phyloP scores from a whole-genome alignment of 2,113 vertebrate species.

The Gymnorhina tibicen region DNA sequence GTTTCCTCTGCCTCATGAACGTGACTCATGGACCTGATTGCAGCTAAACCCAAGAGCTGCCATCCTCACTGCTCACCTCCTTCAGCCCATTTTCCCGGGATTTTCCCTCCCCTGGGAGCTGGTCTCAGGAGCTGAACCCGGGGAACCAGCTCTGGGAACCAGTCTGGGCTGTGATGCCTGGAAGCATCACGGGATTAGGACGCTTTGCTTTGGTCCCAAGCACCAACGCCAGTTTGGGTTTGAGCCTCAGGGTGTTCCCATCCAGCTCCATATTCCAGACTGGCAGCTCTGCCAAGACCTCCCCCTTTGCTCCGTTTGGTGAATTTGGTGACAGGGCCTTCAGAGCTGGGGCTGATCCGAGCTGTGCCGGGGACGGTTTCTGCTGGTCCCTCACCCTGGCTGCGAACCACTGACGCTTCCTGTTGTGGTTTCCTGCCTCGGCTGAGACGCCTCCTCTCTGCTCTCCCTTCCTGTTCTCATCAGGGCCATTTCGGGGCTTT shows the following conservation, averaged over 20 bases:
- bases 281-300: background rate
- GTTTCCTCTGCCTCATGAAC: background rate
- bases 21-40: background rate
- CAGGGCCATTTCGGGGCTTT: background rate
- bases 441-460: background rate
- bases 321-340: background rate
- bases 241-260: background rate
- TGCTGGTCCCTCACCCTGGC: background rate
- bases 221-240: background rate
- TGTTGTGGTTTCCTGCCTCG: slow-evolving; percentile 61
- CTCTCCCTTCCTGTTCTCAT: slow-evolving; percentile 46
- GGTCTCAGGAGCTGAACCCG: background rate
- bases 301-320: background rate
- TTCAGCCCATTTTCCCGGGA: background rate
- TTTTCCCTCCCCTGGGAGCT: background rate
- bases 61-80: background rate
- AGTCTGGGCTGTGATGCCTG: background rate
- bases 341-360: background rate
- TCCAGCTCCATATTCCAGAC: background rate
- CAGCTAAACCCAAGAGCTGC: background rate
- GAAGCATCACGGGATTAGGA: background rate
- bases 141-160: background rate
- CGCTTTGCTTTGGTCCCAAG: background rate
- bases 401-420: slow-evolving; percentile 26
- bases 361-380: background rate